Conservation (phyloP, 1,140 invertebrate genomes). For the Bombus waltoni region DNA sequence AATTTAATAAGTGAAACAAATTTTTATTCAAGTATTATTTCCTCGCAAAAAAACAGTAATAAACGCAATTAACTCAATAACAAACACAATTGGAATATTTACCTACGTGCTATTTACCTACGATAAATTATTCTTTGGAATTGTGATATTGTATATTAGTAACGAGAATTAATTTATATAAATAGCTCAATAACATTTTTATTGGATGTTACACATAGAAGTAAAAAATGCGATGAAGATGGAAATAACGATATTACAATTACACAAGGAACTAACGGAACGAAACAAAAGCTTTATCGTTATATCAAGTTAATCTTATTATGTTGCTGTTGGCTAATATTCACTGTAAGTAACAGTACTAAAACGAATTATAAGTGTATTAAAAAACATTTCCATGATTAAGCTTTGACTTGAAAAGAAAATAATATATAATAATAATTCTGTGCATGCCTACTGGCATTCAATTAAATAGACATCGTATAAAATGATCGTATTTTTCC, state of each 20-base stretch:
- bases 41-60: not conserved
- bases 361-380: not conserved
- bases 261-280: constrained; percentile 26
- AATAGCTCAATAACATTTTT: not conserved
- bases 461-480: no score
- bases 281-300: constrained; percentile 65
- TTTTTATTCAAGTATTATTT: not conserved
- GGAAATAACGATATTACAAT: constrained; percentile 19
- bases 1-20: not conserved
- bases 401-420: not conserved
- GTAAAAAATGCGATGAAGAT: constrained; percentile 41
- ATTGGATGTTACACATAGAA: constrained; percentile 6
- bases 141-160: no score
- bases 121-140: no score
- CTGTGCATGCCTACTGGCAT: no score
- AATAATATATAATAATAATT: no score
- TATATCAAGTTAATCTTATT: constrained; percentile 71
- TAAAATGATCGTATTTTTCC: not conserved
- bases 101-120: no score
- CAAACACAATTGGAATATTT: no score
- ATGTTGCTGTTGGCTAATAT: constrained; percentile 71
- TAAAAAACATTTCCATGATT: not conserved
- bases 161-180: no score
- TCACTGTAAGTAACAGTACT: constrained; percentile 68
- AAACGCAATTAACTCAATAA: not conserved